A percentile compares a stretch with the other conserved stretches of the same genome.
These are phyloP conservation scores for Stegana nigrithorax DNA, from an alignment of 2,888 invertebrate species.

Conservation along the genomic window DNA sequence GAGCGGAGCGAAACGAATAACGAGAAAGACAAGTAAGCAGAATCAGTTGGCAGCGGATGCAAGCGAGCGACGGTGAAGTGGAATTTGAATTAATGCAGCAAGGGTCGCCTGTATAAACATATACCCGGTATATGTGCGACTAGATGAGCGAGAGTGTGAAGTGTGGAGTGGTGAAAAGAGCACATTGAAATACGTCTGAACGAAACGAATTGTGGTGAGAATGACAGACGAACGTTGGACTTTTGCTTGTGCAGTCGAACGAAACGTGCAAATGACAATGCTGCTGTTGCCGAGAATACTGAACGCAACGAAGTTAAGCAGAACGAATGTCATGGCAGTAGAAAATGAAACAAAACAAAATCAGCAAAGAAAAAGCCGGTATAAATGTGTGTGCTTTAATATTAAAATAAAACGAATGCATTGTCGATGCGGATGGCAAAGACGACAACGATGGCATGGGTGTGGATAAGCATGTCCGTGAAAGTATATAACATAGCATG, in stretches of 20 bases:
- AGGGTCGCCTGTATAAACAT: slow-evolving; percentile 48
- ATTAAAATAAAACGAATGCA: slow-evolving; percentile 6
- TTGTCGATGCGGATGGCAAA: too few species aligned
- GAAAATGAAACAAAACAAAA: slow-evolving; percentile 25
- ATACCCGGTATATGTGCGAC: too few species aligned
- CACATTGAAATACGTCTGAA: too few species aligned
- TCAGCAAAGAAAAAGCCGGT: slow-evolving; percentile 6
- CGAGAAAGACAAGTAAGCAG: neutral
- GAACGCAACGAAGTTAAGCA: neutral
- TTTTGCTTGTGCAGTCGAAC: too few species aligned
- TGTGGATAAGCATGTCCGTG: too few species aligned
- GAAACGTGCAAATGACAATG: slow-evolving; percentile 13
- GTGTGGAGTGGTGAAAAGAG: too few species aligned
- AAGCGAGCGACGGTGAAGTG: slow-evolving; percentile 46
- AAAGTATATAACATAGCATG: too few species aligned
- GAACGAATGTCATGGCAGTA: slow-evolving; percentile 12
- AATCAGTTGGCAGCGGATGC: slow-evolving; percentile 23
- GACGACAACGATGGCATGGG: too few species aligned
- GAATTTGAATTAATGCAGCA: slow-evolving; percentile 51
- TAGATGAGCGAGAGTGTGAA: too few species aligned
- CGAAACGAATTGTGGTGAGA: slow-evolving; percentile 6
- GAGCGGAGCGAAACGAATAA: slow-evolving; percentile 32
- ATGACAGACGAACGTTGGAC: too few species aligned
- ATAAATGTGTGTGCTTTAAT: neutral
- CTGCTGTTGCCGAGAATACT: neutral